These are phyloP conservation scores for Pangasianodon gigas DNA, from an alignment of 2,113 vertebrate species.

Conservation along the genomic window DNA sequence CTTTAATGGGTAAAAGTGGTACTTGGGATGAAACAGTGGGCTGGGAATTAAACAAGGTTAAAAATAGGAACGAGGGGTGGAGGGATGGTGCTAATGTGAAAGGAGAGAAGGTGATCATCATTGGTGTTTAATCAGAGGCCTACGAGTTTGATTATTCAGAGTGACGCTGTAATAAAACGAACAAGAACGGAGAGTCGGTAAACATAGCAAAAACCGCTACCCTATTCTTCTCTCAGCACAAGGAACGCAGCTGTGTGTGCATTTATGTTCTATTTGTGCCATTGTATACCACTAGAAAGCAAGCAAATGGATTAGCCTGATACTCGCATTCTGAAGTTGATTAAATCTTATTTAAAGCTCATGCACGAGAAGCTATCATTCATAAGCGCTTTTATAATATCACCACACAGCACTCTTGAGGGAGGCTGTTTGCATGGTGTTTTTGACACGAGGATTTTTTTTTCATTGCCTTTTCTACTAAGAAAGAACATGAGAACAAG, in stretches of 20 bases:
- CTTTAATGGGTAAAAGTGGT: constrained; percentile 45
- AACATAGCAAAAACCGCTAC: constrained; percentile 30
- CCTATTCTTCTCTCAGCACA: constrained; percentile 21
- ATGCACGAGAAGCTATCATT: constrained; percentile 50
- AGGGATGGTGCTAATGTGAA: neutral
- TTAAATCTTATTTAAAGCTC: constrained; percentile 62
- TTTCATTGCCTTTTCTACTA: neutral
- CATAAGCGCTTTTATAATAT: constrained; percentile 43
- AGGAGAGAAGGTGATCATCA: constrained; percentile 29
- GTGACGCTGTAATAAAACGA: constrained; percentile 32
- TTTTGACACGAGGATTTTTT: neutral
- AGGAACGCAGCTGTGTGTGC: constrained; percentile 33
- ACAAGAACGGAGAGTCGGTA: constrained; percentile 21
- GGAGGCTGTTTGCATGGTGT: constrained; percentile 13
- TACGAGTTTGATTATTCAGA: constrained; percentile 19
- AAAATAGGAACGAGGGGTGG: constrained; percentile 24
- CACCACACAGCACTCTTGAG: constrained; percentile 46
- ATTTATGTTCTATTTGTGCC: constrained; percentile 18
- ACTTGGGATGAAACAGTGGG: constrained; percentile 18
- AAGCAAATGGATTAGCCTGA: constrained; percentile 54
- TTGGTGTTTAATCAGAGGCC: constrained; percentile 9
- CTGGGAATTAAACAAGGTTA: constrained; percentile 28
- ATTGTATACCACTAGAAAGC: constrained; percentile 45
- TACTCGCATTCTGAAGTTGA: constrained; percentile 57
- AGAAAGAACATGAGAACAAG: neutral